Percentiles rank a stretch among this genome's conserved stretches.
Evolutionary conservation across 2,888 invertebrate species (phyloP).

Genomic region (Argyresthia albistria): DNA sequence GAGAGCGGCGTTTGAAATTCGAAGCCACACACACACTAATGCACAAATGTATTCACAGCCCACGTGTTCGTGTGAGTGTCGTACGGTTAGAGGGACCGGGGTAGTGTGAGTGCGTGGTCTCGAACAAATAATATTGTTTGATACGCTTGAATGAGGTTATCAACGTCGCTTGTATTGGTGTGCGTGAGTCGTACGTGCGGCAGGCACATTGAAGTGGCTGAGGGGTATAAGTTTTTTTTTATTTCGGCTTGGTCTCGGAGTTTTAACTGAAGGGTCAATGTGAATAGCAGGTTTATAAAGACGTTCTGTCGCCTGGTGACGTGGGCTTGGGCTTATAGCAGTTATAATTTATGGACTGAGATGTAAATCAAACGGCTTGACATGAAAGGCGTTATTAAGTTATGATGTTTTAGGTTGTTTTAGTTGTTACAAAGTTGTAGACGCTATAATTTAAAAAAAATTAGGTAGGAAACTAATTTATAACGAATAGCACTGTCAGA

Average conservation of each 20-base stretch:
- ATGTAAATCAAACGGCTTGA: conserved; percentile 6
- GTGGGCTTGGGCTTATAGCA: conserved; percentile 39
- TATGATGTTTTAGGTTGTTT: background rate
- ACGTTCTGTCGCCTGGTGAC: conserved; percentile 37
- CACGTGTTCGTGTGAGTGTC: conserved; percentile 17
- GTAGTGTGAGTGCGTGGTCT: conserved; percentile 27
- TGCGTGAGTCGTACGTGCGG: conserved; percentile 6
- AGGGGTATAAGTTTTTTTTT: conserved; percentile 48
- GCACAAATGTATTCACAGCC: background rate
- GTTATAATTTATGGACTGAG: conserved; percentile 38
- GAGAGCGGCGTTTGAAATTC: conserved; percentile 22
- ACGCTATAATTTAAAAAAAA: too few species aligned
- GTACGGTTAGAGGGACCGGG: conserved; percentile 14
- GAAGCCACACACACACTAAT: conserved; percentile 22
- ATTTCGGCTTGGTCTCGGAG: conserved; percentile 30
- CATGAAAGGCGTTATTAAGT: background rate
- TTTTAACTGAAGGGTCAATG: conserved; percentile 56
- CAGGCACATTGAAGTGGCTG: background rate
- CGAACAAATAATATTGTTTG: conserved; percentile 21
- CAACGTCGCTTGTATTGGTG: conserved; percentile 27
- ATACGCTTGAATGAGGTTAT: conserved; percentile 53
- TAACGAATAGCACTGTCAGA: too few species aligned
- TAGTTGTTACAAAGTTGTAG: background rate
- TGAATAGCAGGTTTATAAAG: conserved; percentile 54
- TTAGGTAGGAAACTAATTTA: too few species aligned